Conservation (phyloP, 1,140 invertebrate species). For the Cydia fagiglandana region DNA sequence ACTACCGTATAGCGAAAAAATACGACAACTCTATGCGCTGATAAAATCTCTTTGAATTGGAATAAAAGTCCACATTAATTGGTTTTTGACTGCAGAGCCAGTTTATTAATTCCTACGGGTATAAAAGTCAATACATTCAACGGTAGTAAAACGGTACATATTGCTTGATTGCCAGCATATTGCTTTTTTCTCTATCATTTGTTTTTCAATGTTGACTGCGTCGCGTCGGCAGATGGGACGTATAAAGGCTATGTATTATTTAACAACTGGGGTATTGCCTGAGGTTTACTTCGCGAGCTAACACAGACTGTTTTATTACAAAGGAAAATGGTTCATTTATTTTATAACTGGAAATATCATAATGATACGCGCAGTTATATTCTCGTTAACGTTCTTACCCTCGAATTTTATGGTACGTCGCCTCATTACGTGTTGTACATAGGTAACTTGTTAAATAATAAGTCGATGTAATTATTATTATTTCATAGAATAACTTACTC, state of each 20-base stretch:
- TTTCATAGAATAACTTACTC: no score
- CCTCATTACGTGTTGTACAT: no score
- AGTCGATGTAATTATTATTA: no score
- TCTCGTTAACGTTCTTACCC: no score
- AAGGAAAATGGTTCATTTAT: background rate
- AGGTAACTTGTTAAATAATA: no score
- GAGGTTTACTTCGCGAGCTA: background rate
- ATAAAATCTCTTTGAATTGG: background rate
- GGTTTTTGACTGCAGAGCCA: background rate
- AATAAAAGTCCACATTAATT: background rate
- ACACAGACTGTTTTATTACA: background rate
- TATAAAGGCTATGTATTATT: background rate
- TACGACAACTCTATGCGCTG: background rate
- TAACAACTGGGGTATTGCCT: background rate
- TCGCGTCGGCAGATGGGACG: background rate
- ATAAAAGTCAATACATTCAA: conserved; percentile 7
- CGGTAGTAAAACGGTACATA: background rate
- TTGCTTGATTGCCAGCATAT: background rate
- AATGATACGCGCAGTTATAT: no score
- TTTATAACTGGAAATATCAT: background rate
- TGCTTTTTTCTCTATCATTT: background rate
- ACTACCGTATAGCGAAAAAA: background rate
- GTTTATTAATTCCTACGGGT: background rate
- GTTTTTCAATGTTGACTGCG: background rate
- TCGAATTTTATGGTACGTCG: no score